A percentile compares a stretch with the other conserved stretches of the same genome.
Conservation (phyloP, 2,797 vertebrate genomes). For the Leptoclinus maculatus region DNA sequence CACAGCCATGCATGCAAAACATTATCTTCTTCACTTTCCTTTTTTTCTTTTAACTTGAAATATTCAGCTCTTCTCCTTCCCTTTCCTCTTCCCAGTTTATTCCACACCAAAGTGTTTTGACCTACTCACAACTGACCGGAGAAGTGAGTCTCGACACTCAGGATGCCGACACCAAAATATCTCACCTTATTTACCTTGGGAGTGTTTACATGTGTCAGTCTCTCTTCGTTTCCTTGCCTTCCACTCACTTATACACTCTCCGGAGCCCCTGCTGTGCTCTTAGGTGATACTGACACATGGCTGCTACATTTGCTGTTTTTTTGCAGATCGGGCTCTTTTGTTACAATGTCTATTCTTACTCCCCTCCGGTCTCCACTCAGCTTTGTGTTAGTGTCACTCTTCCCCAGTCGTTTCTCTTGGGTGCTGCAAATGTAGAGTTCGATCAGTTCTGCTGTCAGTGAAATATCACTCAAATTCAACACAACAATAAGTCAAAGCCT, state of each 20-base stretch:
- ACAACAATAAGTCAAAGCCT: constrained; percentile 75
- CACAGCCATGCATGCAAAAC: constrained; percentile 7
- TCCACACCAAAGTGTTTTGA: constrained; percentile 56
- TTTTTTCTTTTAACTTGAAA: constrained; percentile 50
- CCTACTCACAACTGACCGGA: constrained; percentile 58
- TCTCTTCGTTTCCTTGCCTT: constrained; percentile 56
- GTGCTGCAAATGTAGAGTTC: constrained; percentile 61
- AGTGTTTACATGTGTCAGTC: constrained; percentile 62
- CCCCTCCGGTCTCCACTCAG: constrained; percentile 69
- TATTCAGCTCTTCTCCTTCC: constrained; percentile 34
- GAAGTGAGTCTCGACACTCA: constrained; percentile 57
- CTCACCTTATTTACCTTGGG: constrained; percentile 68
- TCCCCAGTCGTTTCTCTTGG: constrained; percentile 63
- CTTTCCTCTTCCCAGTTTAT: constrained; percentile 34
- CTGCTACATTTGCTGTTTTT: constrained; percentile 65
- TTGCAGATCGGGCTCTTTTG: constrained; percentile 71
- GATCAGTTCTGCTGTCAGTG: constrained; percentile 72
- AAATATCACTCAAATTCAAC: constrained; percentile 76
- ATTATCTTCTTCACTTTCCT: constrained; percentile 27
- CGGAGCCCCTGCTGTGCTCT: constrained; percentile 64
- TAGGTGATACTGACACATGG: constrained; percentile 72
- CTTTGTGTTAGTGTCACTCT: constrained; percentile 80
- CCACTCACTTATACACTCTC: constrained; percentile 51
- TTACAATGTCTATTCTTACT: constrained; percentile 70
- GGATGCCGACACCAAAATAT: constrained; percentile 70